Evolutionary conservation across 2,113 vertebrate genomes (phyloP).

Genomic region (Melanocharis versteri): DNA sequence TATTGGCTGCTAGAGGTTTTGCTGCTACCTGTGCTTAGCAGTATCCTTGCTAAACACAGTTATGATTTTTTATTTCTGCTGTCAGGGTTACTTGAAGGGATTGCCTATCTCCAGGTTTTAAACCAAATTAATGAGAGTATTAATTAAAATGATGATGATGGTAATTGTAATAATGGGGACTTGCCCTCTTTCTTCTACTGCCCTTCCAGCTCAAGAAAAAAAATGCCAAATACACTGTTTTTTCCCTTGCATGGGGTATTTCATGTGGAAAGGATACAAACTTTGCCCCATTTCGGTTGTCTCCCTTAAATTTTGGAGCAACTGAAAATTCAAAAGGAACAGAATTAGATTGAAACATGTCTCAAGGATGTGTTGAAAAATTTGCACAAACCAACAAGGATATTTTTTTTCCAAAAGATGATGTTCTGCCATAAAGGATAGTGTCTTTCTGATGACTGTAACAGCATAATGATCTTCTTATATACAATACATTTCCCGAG

Average conservation of each 20-base stretch:
- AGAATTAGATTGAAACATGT: constrained; percentile 18
- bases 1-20: not conserved
- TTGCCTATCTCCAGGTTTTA: constrained; percentile 60
- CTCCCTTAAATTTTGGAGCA: constrained; percentile 6
- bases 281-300: not conserved
- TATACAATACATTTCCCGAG: not conserved
- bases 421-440: constrained; percentile 6
- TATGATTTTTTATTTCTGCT: constrained; percentile 41
- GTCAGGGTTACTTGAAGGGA: constrained; percentile 42
- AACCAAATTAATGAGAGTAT: not conserved
- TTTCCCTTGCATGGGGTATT: not conserved
- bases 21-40: not conserved
- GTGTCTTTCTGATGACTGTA: not conserved
- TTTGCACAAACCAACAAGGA: not conserved
- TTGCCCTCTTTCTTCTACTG: constrained; percentile 8
- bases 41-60: not conserved
- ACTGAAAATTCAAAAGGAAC: not conserved
- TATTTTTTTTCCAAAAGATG: constrained; percentile 30
- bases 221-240: not conserved
- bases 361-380: constrained; percentile 10
- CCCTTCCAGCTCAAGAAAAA: not conserved
- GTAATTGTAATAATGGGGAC: not conserved
- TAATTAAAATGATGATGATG: not conserved
- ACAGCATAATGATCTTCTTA: not conserved
- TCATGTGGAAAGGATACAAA: not conserved